Percentiles rank a stretch among this genome's conserved stretches.
These are phyloP conservation scores for Alviniconcha strummeri DNA, from an alignment of 2,888 invertebrate species.

Conservation along the genomic window DNA sequence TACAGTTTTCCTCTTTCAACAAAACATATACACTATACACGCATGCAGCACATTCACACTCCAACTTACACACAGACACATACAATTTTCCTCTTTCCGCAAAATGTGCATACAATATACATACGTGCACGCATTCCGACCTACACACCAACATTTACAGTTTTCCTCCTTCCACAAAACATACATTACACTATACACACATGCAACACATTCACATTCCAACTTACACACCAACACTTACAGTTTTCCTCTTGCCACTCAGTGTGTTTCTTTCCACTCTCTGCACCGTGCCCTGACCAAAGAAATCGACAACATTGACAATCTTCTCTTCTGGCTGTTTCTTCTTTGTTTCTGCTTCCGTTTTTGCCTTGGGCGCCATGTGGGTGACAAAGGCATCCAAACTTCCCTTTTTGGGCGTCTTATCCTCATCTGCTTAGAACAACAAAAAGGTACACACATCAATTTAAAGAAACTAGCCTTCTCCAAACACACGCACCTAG, in stretches of 20 bases:
- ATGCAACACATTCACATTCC: background rate
- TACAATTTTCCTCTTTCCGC: no score
- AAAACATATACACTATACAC: no score
- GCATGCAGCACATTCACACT: no score
- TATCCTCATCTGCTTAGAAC: conserved; percentile 48
- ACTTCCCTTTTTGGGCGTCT: conserved; percentile 50
- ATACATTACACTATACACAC: background rate
- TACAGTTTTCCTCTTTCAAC: no score
- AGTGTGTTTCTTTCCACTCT: conserved; percentile 53
- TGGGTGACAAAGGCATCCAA: conserved; percentile 54
- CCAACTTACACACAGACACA: no score
- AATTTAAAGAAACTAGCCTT: no score
- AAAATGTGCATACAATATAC: no score
- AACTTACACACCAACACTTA: conserved; percentile 6
- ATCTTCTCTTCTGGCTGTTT: conserved; percentile 38
- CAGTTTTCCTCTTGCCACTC: conserved; percentile 48
- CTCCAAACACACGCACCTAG: no score
- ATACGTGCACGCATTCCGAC: no score
- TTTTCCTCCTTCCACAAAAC: no score
- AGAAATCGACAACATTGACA: conserved; percentile 64
- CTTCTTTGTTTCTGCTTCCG: conserved; percentile 26
- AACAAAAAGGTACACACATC: no score
- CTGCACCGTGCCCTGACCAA: conserved; percentile 59
- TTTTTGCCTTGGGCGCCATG: conserved; percentile 23
- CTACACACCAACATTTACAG: no score